phyloP scores from a whole-genome alignment of 2,888 invertebrate genomes.

The Seira sanloemensis region DNA sequence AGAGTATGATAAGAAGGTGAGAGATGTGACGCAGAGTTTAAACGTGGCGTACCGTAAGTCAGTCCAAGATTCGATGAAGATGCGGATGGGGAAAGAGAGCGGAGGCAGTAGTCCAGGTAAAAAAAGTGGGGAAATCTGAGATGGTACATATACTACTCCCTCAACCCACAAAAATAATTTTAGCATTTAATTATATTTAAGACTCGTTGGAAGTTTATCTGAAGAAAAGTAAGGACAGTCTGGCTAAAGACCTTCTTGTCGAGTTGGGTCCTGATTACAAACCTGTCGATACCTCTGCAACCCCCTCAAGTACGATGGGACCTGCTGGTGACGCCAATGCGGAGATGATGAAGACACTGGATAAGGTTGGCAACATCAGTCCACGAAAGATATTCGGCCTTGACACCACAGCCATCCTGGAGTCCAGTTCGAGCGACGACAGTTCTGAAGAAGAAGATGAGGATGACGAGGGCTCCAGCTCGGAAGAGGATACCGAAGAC shows the following conservation, averaged over 20 bases:
- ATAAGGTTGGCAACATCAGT: not conserved
- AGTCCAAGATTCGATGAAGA: conserved; percentile 12
- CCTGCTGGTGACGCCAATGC: not conserved
- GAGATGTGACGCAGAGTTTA: conserved; percentile 16
- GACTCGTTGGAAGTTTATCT: conserved; percentile 1
- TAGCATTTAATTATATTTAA: not conserved
- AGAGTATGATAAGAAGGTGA: conserved; percentile 28
- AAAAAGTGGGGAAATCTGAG: not conserved
- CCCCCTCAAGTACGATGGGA: not conserved
- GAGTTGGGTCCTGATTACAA: not conserved
- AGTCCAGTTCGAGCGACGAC: conserved; percentile 13
- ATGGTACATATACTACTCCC: too few relatives aligned
- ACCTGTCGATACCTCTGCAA: not conserved
- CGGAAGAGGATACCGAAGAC: not conserved
- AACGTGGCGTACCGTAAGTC: conserved; percentile 24
- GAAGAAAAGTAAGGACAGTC: not conserved
- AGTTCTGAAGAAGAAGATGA: not conserved
- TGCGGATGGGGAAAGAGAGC: not conserved
- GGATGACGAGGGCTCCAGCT: not conserved
- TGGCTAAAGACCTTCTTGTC: not conserved
- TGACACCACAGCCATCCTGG: not conserved
- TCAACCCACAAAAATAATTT: not conserved
- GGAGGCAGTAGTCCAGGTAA: not conserved
- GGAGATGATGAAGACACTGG: not conserved
- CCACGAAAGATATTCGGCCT: conserved; percentile 19